Conservation (phyloP, 2,888 invertebrate genomes). For the Autographa gamma region DNA sequence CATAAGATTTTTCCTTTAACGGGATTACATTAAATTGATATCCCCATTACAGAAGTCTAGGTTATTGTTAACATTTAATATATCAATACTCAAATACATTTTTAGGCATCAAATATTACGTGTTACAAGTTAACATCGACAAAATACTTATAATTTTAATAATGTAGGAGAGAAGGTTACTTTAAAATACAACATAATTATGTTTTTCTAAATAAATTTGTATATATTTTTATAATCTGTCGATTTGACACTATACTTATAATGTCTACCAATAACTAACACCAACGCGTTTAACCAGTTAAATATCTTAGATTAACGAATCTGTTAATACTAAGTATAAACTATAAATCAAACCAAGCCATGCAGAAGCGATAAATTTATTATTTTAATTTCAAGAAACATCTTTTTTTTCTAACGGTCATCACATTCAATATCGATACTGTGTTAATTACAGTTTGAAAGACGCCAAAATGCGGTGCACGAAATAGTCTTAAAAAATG, state of each 20-base stretch:
- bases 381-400: constrained; percentile 13
- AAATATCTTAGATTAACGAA: constrained; percentile 1
- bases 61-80: too few relatives aligned
- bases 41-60: too few relatives aligned
- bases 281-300: constrained; percentile 8
- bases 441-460: constrained; percentile 35
- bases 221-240: constrained; percentile 5
- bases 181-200: too few relatives aligned
- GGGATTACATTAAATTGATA: too few relatives aligned
- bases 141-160: too few relatives aligned
- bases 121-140: too few relatives aligned
- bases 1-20: too few relatives aligned
- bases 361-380: constrained; percentile 5
- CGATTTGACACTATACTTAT: constrained; percentile 8
- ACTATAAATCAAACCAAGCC: background rate
- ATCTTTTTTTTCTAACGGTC: constrained; percentile 48
- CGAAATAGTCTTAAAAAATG: constrained; percentile 76
- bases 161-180: too few relatives aligned
- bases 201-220: background rate
- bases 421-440: constrained; percentile 55
- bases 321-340: background rate
- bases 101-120: too few relatives aligned
- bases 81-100: too few relatives aligned
- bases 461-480: constrained; percentile 60
- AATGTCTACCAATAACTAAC: background rate